phyloP scores from a whole-genome alignment of 53 echinoderm and acorn worm species.

The Temnopleurus reevesii region DNA sequence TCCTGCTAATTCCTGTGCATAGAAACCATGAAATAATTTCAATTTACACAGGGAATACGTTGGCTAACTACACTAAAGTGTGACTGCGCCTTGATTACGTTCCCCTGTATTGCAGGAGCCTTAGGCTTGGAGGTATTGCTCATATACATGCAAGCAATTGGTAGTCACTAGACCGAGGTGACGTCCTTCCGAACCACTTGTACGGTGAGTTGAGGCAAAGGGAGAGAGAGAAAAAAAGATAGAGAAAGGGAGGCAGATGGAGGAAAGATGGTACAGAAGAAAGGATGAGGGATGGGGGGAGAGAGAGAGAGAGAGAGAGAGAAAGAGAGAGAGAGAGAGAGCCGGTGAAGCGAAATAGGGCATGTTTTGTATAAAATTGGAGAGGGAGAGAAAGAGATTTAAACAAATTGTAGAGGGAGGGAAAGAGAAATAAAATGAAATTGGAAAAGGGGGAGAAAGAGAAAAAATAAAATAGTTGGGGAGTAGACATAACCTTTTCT shows the following conservation, averaged over 20 bases:
- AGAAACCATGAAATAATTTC: too few relatives aligned
- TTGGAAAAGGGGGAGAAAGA: too few relatives aligned
- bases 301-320: not conserved
- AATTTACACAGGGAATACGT: too few relatives aligned
- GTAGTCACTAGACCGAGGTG: constrained; percentile 47
- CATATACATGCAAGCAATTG: constrained; percentile 56
- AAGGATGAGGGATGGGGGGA: not conserved
- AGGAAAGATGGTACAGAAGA: not conserved
- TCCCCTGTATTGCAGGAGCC: not conserved
- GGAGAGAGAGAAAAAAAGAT: not conserved
- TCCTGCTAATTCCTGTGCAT: too few relatives aligned
- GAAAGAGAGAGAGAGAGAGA: not conserved
- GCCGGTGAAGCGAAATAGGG: not conserved
- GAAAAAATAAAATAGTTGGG: too few relatives aligned
- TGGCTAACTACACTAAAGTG: too few relatives aligned
- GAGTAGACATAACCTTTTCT: too few relatives aligned
- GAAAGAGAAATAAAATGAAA: not conserved
- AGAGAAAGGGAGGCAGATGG: not conserved
- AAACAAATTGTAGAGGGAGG: not conserved
- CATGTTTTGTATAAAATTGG: not conserved
- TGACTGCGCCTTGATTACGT: not conserved
- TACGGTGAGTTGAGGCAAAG: not conserved
- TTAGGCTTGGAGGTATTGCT: constrained; percentile 12
- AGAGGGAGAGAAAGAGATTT: not conserved
- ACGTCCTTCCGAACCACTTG: constrained; percentile 23